Base-by-base conservation (phyloP, 1,140 invertebrate species). In the Macrobrachium nipponense region DNA sequence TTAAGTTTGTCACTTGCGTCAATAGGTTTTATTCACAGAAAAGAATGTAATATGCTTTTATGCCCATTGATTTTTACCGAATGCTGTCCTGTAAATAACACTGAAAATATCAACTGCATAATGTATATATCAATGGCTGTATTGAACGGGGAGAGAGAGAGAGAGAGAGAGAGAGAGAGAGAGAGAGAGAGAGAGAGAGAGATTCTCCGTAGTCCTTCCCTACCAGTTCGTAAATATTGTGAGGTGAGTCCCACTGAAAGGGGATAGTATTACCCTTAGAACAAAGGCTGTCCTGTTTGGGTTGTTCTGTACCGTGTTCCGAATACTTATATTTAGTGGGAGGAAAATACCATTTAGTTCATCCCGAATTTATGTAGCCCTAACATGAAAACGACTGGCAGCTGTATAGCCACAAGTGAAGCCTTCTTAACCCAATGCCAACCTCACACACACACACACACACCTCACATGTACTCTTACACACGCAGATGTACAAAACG, bases 361-460 rank as follows among this genome's bases (percentile, higher is more conserved):
- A 36, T 36, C 11, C 2, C 36, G 72, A 73, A 17, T 73, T 51
- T 51, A 43, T 51, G 23, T 73, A n/a, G 5, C 36, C 14, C 20
- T 36, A 73, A 73, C 72, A 73, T 44, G 58, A 73, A 51, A 23
- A 51, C 17, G 72, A 15, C 72, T 51, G 43, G 43, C 36, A 73
- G 27, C 20, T 36, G 20, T 6, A 15, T n/a, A 18, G 27, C 27
- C 72, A 14, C n/a, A 44, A 51, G 72, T 51, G 15, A 73, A 36
- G 58, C 72, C 43, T 51, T 43, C 27, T 51, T 51, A 4, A 36
- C n/a, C 44, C 20, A 17, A 11, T 20, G 4, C 14, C 76, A 60
- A 43, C 18, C 76, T 60, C 76, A 78, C 76, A 78, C 76, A 78
- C 76, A 60, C 76, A 78, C 76, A 78, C 76, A 78, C 76, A 78